Conservation (phyloP, 2,888 invertebrate species). For the Macaria notata region DNA sequence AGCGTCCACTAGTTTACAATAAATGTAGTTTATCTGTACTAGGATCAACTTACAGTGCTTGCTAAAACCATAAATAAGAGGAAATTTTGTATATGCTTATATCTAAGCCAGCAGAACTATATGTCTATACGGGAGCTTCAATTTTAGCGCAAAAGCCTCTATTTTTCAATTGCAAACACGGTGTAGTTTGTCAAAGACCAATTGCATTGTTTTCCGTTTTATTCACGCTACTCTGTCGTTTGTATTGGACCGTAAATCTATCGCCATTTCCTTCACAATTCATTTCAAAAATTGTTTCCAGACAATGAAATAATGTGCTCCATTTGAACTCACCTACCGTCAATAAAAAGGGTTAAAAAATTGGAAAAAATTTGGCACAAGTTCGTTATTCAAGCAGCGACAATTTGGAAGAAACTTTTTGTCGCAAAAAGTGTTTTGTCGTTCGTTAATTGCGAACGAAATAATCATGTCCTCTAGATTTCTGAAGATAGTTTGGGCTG, state of each 20-base stretch:
- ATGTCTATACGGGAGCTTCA: too few relatives aligned
- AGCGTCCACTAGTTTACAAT: too few relatives aligned
- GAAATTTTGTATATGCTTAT: too few relatives aligned
- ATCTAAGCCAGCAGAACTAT: too few relatives aligned
- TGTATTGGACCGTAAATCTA: conserved; percentile 1
- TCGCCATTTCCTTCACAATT: conserved; percentile 9
- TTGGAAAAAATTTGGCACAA: conserved; percentile 24
- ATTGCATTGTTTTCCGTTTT: neutral
- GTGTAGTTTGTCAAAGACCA: neutral
- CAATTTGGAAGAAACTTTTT: conserved; percentile 17
- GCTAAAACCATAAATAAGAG: too few relatives aligned
- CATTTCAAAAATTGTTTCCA: conserved; percentile 14
- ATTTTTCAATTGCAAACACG: too few relatives aligned
- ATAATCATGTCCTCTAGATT: conserved; percentile 18
- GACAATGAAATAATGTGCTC: conserved; percentile 26
- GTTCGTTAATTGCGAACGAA: conserved; percentile 21
- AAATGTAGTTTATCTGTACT: too few relatives aligned
- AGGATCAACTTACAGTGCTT: too few relatives aligned
- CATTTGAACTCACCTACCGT: conserved; percentile 24
- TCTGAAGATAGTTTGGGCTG: conserved; percentile 14
- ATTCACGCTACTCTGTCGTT: neutral
- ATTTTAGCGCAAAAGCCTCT: too few relatives aligned
- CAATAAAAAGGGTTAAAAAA: conserved; percentile 27
- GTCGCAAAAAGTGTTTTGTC: conserved; percentile 16
- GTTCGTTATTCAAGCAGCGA: conserved; percentile 6